Evolutionary conservation across 2,888 invertebrate genomes (phyloP).

Genomic region (Monopis laevigella): DNA sequence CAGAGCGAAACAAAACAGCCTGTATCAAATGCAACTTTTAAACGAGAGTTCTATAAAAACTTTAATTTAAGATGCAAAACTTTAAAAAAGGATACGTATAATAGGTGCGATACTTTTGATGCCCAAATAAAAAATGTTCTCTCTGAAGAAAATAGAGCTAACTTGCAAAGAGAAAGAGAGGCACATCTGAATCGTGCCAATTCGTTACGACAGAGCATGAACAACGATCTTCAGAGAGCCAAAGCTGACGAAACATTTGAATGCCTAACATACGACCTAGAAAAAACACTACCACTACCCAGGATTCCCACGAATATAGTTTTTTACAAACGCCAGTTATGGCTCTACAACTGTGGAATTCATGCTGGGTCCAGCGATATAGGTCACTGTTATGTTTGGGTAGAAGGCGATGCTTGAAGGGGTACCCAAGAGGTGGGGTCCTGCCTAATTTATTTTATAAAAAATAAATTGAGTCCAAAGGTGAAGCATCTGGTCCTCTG

Average conservation of each 20-base stretch:
- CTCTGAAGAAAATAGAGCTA: neutral
- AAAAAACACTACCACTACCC: too few relatives aligned
- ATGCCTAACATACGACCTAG: conserved; percentile 19
- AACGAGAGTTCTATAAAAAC: conserved; percentile 2
- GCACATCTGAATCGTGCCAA: conserved; percentile 11
- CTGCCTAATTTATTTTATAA: too few relatives aligned
- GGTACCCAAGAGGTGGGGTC: conserved; percentile 15
- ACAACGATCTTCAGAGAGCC: conserved; percentile 16
- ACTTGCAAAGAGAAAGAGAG: neutral
- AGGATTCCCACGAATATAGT: conserved; percentile 21
- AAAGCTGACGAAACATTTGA: conserved; percentile 15
- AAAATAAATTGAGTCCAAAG: too few relatives aligned
- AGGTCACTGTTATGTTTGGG: conserved; percentile 10
- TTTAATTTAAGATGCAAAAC: conserved; percentile 18
- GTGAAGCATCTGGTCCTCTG: too few relatives aligned
- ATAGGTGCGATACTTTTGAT: conserved; percentile 16
- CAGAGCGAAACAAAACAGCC: too few relatives aligned
- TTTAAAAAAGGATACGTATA: conserved; percentile 18
- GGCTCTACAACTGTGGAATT: too few relatives aligned
- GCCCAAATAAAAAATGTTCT: conserved; percentile 15
- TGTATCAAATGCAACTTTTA: too few relatives aligned
- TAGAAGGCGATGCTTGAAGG: conserved; percentile 14
- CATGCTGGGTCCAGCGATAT: conserved; percentile 16
- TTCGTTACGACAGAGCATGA: conserved; percentile 15
- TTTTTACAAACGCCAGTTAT: conserved; percentile 23